phyloP scores from a whole-genome alignment of 2,113 vertebrate species.

The Bos taurus region DNA sequence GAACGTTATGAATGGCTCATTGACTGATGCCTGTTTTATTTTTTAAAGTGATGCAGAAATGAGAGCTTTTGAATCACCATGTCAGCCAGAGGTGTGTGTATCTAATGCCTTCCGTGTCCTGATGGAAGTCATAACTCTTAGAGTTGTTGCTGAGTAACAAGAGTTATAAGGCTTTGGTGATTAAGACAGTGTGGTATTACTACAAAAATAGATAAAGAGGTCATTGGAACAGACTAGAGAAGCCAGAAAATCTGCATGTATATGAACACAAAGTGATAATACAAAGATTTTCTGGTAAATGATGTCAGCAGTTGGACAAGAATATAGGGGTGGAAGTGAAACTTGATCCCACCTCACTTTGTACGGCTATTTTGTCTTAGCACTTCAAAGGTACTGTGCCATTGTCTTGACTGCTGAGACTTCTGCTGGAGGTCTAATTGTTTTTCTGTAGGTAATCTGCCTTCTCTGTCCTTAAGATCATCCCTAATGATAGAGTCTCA shows the following conservation, averaged over 20 bases:
- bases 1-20: not conserved
- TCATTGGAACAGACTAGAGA: not conserved
- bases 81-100: not conserved
- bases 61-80: not conserved
- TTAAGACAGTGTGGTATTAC: not conserved
- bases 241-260: not conserved
- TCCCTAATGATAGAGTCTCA: not conserved
- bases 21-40: not conserved
- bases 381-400: rapidly evolving
- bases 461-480: not conserved
- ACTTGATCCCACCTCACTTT: not conserved
- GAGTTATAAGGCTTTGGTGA: not conserved
- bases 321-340: not conserved
- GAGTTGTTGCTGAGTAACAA: not conserved
- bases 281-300: not conserved
- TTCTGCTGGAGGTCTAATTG: not conserved
- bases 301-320: not conserved
- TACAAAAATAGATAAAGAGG: not conserved
- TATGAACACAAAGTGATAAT: not conserved
- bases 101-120: not conserved
- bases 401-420: not conserved
- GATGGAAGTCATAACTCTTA: not conserved
- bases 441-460: not conserved
- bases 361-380: not conserved
- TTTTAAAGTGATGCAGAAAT: not conserved